Conservation (phyloP, 2,888 invertebrate species). For the Reticulitermes lucifugus region DNA sequence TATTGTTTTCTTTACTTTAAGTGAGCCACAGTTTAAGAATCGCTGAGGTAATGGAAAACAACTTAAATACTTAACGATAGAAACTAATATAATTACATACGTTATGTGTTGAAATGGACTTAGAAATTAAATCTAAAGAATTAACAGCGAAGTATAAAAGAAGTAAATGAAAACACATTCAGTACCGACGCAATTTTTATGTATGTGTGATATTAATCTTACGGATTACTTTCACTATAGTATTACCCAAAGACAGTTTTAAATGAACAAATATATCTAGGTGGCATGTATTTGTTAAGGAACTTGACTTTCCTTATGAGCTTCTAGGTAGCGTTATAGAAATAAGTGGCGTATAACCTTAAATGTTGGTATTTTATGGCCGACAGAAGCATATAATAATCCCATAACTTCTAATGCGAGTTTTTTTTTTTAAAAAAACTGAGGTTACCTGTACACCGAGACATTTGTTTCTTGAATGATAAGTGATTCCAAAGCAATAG, state of each 20-base stretch:
- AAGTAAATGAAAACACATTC: too few species aligned
- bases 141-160: too few species aligned
- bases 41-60: background rate
- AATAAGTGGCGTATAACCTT: background rate
- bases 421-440: background rate
- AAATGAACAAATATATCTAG: background rate
- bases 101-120: background rate
- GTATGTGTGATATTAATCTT: background rate
- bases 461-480: background rate
- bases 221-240: background rate
- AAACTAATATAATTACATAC: background rate
- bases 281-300: background rate
- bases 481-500: conserved; percentile 38
- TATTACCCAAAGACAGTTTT: background rate
- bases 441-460: background rate
- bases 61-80: background rate
- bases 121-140: background rate
- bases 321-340: background rate
- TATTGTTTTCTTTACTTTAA: too few species aligned
- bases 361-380: conserved; percentile 25
- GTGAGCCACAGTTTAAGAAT: background rate
- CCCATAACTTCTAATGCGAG: background rate
- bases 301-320: background rate
- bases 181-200: background rate
- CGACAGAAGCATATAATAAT: background rate